Base-by-base conservation (phyloP, 2,797 vertebrate species). In the Ambastaia sidthimunki region DNA sequence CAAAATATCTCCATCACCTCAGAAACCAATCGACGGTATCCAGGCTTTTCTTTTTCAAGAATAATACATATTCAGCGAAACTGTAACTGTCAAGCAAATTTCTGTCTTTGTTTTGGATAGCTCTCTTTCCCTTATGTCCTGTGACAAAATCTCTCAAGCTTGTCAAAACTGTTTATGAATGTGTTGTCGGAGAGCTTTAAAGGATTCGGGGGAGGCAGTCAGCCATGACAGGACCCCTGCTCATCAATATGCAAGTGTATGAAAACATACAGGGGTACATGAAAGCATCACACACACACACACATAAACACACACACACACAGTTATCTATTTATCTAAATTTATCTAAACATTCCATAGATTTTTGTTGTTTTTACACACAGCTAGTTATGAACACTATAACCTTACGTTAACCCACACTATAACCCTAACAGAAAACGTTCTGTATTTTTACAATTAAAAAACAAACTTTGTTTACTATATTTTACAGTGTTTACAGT, bases 171-270 rank as follows among this genome's bases (percentile, higher is more conserved):
- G 86, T 85, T 87, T 87, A 85, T 85, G 76, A 82, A 83, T 83
- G 83, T 83, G 82, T 84, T 84, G 72, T 81, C 69, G 74, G 74
- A 69, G 72, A 76, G 84, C 80, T 83, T 87, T 85, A 86, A 85
- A 85, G 78, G 72, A 62, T 81, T 84, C 62, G 59, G 55, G 80
- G 84, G 83, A 85, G 72, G 82, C 82, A 80, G 70, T 44, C 68
- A 84, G 82, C 84, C 74, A 80, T 85, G 85, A 86, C 86, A 87
- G 84, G 76, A 82, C 80, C 82, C n/a, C 83, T 81, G 63, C 86
- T 85, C 87, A 87, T 89, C 86, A 87, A 85, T 82, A 85, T 87
- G 81, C 82, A 77, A 86, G 84, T 83, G 74, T 84, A 86, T 76
- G 69, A 87, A 85, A 88, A 86, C 80, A 87, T 81, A 83, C 78